Conservation (phyloP, 2,888 invertebrate genomes). For the Drosophila merina region DNA sequence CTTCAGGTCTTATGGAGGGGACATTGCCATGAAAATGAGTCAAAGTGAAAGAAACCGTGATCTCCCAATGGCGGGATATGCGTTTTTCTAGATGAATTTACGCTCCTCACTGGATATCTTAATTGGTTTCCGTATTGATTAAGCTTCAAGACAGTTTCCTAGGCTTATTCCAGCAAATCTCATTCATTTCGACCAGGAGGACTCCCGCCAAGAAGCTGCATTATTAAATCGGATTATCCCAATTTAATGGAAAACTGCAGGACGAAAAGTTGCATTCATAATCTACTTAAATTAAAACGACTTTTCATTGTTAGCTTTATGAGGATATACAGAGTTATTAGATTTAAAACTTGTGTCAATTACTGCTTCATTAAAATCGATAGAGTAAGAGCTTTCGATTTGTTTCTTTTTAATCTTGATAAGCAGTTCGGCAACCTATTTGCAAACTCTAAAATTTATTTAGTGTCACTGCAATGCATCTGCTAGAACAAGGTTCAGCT, state of each 20-base stretch:
- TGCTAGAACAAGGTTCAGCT: background rate
- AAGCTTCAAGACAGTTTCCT: background rate
- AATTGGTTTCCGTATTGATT: slow-evolving; percentile 29
- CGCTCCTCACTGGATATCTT: slow-evolving; percentile 7
- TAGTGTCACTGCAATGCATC: slow-evolving; percentile 26
- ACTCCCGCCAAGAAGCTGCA: slow-evolving; percentile 4
- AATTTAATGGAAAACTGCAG: background rate
- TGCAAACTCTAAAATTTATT: background rate
- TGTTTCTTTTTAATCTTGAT: background rate
- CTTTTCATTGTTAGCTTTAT: background rate
- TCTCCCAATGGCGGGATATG: slow-evolving; percentile 1
- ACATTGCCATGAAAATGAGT: slow-evolving; percentile 31
- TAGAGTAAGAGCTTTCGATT: background rate
- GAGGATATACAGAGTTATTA: background rate
- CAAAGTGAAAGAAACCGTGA: slow-evolving; percentile 25
- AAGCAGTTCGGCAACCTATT: background rate
- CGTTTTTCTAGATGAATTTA: slow-evolving; percentile 9
- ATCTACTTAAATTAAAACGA: slow-evolving; percentile 3
- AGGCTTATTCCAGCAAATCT: background rate
- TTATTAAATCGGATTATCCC: slow-evolving; percentile 14
- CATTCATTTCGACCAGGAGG: background rate
- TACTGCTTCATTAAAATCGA: background rate
- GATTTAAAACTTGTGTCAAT: background rate
- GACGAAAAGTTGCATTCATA: slow-evolving; percentile 1
- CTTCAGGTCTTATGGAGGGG: slow-evolving; percentile 12